Evolutionary conservation across 2,113 vertebrate species (phyloP).

Genomic region (Oreochromis niloticus): DNA sequence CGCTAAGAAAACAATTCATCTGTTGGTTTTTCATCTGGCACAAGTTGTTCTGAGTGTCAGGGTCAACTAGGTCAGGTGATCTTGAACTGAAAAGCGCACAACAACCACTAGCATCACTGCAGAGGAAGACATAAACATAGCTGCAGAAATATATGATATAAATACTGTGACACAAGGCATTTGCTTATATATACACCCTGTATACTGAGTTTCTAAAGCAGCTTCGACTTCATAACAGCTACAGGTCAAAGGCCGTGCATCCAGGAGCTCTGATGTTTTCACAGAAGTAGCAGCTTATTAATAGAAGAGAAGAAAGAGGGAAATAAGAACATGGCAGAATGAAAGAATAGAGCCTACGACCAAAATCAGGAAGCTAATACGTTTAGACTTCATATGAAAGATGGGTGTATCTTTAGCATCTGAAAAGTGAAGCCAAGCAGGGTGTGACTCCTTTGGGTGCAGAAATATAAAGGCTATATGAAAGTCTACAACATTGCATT

Average conservation of each 20-base stretch:
- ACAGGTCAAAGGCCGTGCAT: neutral
- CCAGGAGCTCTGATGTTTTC: neutral
- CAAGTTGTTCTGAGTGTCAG: neutral
- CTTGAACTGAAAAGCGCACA: neutral
- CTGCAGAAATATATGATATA: neutral
- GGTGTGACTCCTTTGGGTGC: fast-evolving
- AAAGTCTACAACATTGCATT: neutral
- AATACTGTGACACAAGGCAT: neutral
- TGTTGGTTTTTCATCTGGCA: neutral
- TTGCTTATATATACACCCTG: neutral
- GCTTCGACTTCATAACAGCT: neutral
- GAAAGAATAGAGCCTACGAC: neutral
- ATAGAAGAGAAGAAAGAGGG: neutral
- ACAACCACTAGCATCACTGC: neutral
- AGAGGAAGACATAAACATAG: neutral
- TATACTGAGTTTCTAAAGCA: neutral
- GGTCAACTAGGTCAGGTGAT: slow-evolving; percentile 18
- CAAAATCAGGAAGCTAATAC: neutral
- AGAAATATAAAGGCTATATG: neutral
- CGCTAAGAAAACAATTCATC: neutral
- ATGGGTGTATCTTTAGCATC: neutral
- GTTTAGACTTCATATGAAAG: neutral
- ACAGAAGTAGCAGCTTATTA: neutral
- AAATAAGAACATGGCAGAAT: neutral
- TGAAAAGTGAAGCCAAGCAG: neutral